phyloP scores from a whole-genome alignment of 2,113 vertebrate genomes.

The Hippocampus zosterae region DNA sequence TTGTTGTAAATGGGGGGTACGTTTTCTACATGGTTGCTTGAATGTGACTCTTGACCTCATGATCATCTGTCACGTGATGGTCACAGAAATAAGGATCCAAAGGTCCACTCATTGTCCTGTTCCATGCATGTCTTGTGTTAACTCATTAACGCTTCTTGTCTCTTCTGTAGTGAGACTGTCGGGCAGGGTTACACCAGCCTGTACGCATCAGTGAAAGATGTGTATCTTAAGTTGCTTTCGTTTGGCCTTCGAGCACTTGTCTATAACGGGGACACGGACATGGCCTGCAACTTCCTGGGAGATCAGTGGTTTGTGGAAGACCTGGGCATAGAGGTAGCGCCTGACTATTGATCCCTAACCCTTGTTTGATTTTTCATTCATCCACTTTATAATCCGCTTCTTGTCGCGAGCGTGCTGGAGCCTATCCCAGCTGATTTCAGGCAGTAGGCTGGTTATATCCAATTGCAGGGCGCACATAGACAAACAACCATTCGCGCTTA shows the following conservation, averaged over 20 bases:
- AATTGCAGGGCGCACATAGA: too few species aligned
- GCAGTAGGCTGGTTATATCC: too few species aligned
- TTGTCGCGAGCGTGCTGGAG: too few species aligned
- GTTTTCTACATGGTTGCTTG: too few species aligned
- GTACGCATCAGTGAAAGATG: slow-evolving; percentile 58
- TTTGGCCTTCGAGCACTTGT: slow-evolving; percentile 64
- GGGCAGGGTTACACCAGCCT: slow-evolving; percentile 38
- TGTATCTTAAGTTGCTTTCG: slow-evolving; percentile 70
- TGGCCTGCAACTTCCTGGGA: slow-evolving; percentile 78
- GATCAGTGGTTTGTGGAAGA: slow-evolving; percentile 76
- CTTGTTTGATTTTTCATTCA: too few species aligned
- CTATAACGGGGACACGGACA: slow-evolving; percentile 77
- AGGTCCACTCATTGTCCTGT: not conserved
- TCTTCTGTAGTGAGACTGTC: slow-evolving; percentile 56
- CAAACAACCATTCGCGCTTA: too few species aligned
- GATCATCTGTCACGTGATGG: too few species aligned
- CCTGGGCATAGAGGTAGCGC: slow-evolving; percentile 60
- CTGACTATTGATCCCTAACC: not conserved
- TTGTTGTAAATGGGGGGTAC: too few species aligned
- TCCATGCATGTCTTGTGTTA: not conserved
- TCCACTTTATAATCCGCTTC: too few species aligned
- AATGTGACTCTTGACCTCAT: too few species aligned
- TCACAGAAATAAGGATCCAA: too few species aligned
- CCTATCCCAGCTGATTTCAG: too few species aligned
- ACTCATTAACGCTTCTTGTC: not conserved